Conservation (phyloP, 1,140 invertebrate species). For the Colletes gigas region DNA sequence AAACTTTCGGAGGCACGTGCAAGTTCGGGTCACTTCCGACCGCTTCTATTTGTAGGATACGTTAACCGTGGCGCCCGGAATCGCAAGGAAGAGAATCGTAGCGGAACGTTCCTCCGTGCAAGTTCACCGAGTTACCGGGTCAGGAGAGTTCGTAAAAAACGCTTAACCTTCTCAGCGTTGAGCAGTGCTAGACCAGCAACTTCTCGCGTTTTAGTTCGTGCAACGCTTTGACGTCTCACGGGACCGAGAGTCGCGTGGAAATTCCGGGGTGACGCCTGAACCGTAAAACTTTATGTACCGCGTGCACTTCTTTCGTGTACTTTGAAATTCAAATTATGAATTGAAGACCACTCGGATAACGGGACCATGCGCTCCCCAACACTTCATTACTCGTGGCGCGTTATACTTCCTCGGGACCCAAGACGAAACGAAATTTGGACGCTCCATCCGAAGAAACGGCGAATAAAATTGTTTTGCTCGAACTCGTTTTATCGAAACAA, state of each 20-base stretch:
- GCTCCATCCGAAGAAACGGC: too few species aligned
- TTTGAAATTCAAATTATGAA: constrained; percentile 2
- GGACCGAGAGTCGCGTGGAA: not conserved
- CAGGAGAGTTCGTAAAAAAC: not conserved
- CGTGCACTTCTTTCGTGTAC: not conserved
- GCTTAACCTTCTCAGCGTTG: not conserved
- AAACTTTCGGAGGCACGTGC: not conserved
- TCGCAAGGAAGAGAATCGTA: not conserved
- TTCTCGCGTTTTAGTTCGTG: not conserved
- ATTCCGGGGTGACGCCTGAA: not conserved
- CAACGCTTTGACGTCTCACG: not conserved
- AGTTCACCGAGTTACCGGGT: not conserved
- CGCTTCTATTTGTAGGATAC: not conserved
- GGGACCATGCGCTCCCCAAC: too few species aligned
- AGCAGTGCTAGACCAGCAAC: not conserved
- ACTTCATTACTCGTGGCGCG: too few species aligned
- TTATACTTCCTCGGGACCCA: too few species aligned
- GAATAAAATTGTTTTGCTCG: too few species aligned
- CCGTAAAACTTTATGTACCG: not conserved
- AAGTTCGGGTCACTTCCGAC: not conserved
- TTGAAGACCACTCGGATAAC: not conserved
- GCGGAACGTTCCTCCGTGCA: not conserved
- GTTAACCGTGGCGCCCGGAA: not conserved
- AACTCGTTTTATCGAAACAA: too few species aligned
- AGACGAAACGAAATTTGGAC: too few species aligned